phyloP scores from a whole-genome alignment of 2,888 invertebrate species.

The Loripinus fragilis region DNA sequence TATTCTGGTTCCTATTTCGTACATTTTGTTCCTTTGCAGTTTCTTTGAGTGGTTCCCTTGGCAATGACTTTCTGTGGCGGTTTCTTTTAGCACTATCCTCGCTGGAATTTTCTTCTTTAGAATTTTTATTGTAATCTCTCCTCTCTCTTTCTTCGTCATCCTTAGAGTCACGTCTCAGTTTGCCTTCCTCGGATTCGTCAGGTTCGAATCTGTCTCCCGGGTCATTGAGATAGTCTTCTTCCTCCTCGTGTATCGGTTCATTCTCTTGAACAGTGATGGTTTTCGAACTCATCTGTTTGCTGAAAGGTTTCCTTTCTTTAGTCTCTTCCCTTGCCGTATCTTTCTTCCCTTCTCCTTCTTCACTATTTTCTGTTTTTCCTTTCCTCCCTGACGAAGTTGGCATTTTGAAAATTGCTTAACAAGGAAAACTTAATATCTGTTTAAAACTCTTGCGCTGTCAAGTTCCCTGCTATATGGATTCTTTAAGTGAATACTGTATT shows the following conservation, averaged over 20 bases:
- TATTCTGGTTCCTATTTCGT: background rate
- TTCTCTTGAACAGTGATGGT: slow-evolving; percentile 37
- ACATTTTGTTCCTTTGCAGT: background rate
- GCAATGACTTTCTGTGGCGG: background rate
- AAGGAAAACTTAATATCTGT: too few species aligned
- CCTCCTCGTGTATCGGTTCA: slow-evolving; percentile 3
- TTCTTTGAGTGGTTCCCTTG: background rate
- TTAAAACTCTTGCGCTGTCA: too few species aligned
- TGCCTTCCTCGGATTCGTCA: background rate
- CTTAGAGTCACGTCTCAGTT: background rate
- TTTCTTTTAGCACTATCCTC: background rate
- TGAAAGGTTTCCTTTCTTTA: slow-evolving; percentile 1
- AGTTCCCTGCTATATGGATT: too few species aligned
- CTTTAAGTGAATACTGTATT: too few species aligned
- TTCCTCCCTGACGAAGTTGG: background rate
- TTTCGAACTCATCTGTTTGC: slow-evolving; percentile 19
- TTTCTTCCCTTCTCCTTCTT: background rate
- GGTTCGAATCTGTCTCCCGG: background rate
- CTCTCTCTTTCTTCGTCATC: slow-evolving; percentile 14
- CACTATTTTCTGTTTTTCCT: background rate
- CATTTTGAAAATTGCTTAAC: background rate
- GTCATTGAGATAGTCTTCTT: background rate
- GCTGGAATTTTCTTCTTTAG: background rate
- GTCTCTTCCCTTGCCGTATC: background rate
- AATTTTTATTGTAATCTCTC: background rate